phyloP scores from a whole-genome alignment of 2,888 invertebrate genomes.

The Crocallis elinguaria region DNA sequence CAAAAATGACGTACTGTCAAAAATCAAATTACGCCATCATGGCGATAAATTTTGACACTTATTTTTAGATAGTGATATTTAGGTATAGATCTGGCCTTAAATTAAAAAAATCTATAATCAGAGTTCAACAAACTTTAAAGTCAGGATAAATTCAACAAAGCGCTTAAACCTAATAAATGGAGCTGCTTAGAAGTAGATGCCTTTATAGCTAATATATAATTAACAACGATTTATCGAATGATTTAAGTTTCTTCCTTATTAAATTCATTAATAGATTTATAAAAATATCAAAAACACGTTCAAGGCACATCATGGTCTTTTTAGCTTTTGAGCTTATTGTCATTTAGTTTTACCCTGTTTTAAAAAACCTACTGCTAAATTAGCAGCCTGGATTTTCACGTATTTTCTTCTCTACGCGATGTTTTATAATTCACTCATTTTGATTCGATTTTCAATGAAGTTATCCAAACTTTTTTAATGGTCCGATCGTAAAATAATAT shows the following conservation, averaged over 20 bases:
- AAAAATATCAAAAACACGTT: conserved; percentile 44
- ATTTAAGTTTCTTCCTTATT: conserved; percentile 18
- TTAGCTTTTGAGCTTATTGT: conserved; percentile 65
- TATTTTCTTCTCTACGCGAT: background rate
- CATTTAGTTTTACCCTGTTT: conserved; percentile 71
- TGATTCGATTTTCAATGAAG: background rate
- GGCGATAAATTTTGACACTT: background rate
- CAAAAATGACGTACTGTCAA: background rate
- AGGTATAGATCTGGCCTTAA: conserved; percentile 1
- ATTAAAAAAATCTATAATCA: conserved; percentile 47
- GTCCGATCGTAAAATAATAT: background rate
- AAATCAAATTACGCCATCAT: background rate
- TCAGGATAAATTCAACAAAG: conserved; percentile 58
- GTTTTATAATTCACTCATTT: background rate
- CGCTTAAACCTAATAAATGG: conserved; percentile 46
- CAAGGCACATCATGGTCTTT: conserved; percentile 57
- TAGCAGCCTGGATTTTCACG: conserved; percentile 1
- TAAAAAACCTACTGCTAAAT: conserved; percentile 25
- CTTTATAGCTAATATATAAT: conserved; percentile 11
- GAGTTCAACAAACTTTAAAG: conserved; percentile 74
- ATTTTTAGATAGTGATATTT: background rate
- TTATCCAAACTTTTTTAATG: background rate
- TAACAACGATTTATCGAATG: conserved; percentile 33
- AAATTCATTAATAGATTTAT: conserved; percentile 47
- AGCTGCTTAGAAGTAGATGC: conserved; percentile 44